A percentile compares a stretch with the other conserved stretches of the same genome.
Evolutionary conservation across 2,113 vertebrate genomes (phyloP).

Genomic region (Phocoena phocoena): DNA sequence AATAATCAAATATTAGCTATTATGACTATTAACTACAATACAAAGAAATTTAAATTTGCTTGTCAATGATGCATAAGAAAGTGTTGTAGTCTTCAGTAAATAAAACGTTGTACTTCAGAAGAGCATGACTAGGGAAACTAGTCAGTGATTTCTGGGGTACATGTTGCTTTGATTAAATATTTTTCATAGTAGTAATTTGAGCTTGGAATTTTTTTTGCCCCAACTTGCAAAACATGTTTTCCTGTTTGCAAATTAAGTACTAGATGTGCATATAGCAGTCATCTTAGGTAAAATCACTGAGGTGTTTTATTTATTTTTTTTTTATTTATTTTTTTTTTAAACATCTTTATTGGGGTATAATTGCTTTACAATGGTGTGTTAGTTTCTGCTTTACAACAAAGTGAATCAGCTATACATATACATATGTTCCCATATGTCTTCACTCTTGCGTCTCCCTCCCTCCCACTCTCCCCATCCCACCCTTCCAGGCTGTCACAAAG

Average conservation of each 20-base stretch:
- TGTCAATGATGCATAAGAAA: background rate
- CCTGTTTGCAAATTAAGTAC: background rate
- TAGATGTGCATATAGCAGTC: fast-evolving
- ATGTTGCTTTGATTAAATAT: background rate
- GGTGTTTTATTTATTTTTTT: too few species aligned
- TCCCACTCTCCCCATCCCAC: too few species aligned
- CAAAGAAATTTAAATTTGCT: background rate
- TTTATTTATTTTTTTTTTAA: too few species aligned
- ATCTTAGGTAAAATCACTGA: background rate
- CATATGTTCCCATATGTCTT: too few species aligned
- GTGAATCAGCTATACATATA: too few species aligned
- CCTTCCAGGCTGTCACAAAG: too few species aligned
- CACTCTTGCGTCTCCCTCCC: too few species aligned
- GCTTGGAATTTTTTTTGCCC: background rate
- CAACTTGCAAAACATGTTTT: background rate
- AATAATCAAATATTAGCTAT: background rate
- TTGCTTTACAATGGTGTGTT: too few species aligned
- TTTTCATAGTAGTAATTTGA: background rate
- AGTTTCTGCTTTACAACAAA: too few species aligned
- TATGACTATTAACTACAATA: background rate
- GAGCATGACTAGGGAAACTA: background rate
- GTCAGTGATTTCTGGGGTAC: background rate
- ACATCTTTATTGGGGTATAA: too few species aligned
- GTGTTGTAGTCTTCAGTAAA: background rate
- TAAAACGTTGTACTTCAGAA: background rate